Evolutionary conservation across 30 jellyfish, hydroid and myxozoan genomes (phyloP).

Genomic region (Catostylus mosaicus): DNA sequence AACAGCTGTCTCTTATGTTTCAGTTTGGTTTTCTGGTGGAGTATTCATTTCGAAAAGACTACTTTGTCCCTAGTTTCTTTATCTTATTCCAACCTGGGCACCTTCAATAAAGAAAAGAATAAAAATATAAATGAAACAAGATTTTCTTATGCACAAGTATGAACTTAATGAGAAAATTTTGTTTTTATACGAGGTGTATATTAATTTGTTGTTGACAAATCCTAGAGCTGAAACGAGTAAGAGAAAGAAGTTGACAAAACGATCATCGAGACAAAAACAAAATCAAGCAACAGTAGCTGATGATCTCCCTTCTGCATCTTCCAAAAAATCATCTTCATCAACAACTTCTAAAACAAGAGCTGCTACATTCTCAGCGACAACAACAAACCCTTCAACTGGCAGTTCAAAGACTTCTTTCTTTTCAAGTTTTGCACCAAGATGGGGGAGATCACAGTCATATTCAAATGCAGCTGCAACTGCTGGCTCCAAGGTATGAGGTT

Average conservation of each 20-base stretch:
- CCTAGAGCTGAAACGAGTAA: conserved; percentile 41
- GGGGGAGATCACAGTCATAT: conserved; percentile 99
- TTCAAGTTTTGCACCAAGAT: conserved; percentile 93
- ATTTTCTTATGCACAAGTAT: too few relatives aligned
- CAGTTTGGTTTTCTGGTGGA: too few relatives aligned
- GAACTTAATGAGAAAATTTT: too few relatives aligned
- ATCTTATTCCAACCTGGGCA: too few relatives aligned
- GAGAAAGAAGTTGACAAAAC: conserved; percentile 46
- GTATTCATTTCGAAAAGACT: too few relatives aligned
- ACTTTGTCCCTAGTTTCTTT: too few relatives aligned
- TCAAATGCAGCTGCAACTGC: conserved; percentile 73
- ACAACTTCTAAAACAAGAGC: conserved; percentile 74
- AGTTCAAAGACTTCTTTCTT: conserved; percentile 82
- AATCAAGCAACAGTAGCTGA: conserved; percentile 60
- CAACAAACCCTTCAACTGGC: conserved; percentile 70
- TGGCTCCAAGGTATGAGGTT: conserved; percentile 48
- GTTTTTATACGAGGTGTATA: too few relatives aligned
- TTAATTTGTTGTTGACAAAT: neutral
- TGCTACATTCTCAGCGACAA: conserved; percentile 82
- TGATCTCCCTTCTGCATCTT: conserved; percentile 61
- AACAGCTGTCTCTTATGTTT: too few relatives aligned
- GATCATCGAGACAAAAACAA: conserved; percentile 51
- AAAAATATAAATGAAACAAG: too few relatives aligned
- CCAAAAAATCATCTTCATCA: conserved; percentile 64
- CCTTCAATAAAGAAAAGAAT: too few relatives aligned